Evolutionary conservation across 2,797 vertebrate species (phyloP).

Genomic region (Schizothorax lantsangensis): DNA sequence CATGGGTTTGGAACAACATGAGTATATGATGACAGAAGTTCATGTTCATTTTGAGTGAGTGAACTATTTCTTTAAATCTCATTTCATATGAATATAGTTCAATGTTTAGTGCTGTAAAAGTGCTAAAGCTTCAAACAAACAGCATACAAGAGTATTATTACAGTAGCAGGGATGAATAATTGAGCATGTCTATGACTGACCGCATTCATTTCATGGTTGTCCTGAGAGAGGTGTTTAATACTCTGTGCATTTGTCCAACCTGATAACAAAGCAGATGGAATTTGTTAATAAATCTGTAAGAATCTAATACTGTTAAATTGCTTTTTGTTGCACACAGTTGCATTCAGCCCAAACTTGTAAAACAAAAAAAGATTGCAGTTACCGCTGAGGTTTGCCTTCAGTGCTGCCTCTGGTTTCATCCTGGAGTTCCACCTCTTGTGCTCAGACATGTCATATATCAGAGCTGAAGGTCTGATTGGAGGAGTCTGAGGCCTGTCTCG

Average conservation of each 20-base stretch:
- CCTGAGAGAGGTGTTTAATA: conserved; percentile 54
- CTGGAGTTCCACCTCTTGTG: conserved; percentile 76
- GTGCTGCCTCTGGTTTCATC: conserved; percentile 63
- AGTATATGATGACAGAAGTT: background rate
- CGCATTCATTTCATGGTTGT: conserved; percentile 23
- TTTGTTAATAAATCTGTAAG: background rate
- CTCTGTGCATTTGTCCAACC: conserved; percentile 68
- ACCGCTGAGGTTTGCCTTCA: conserved; percentile 74
- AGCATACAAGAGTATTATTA: conserved; percentile 2
- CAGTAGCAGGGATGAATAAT: conserved; percentile 26
- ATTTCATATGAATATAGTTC: background rate
- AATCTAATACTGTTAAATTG: background rate
- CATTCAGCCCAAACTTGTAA: background rate
- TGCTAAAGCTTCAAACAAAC: conserved; percentile 9
- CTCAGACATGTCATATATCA: conserved; percentile 58
- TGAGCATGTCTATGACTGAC: conserved; percentile 19
- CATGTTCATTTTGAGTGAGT: background rate
- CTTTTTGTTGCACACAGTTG: background rate
- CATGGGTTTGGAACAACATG: background rate
- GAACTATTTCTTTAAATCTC: background rate
- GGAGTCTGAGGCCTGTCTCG: conserved; percentile 60
- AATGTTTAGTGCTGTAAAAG: background rate
- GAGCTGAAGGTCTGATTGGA: conserved; percentile 41
- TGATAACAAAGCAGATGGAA: conserved; percentile 53
- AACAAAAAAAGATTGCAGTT: conserved; percentile 1